Conservation (phyloP, 2,888 invertebrate species). For the Fragum whitleyi region DNA sequence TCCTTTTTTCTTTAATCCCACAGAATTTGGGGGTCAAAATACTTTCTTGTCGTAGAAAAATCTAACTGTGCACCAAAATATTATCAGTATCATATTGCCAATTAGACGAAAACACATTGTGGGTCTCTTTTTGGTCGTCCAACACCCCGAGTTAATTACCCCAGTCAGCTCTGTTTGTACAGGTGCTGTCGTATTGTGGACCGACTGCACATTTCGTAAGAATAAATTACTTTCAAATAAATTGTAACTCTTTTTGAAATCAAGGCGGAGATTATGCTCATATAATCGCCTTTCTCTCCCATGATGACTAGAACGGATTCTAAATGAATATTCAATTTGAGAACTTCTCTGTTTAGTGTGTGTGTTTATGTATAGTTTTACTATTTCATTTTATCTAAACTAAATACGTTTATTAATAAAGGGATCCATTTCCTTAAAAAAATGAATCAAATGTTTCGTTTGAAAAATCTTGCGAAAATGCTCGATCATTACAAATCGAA, state of each 20-base stretch:
- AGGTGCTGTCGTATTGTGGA: conserved; percentile 21
- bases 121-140: conserved; percentile 13
- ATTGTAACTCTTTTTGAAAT: conserved; percentile 13
- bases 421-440: too few relatives aligned
- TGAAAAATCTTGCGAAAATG: too few relatives aligned
- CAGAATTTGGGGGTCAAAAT: too few relatives aligned
- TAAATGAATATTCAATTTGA: not conserved
- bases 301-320: not conserved
- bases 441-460: too few relatives aligned
- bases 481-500: too few relatives aligned
- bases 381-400: too few relatives aligned
- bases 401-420: too few relatives aligned
- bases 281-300: not conserved
- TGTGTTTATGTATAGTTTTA: too few relatives aligned
- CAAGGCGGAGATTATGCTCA: conserved; percentile 1
- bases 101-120: conserved; percentile 12
- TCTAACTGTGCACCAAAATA: not conserved
- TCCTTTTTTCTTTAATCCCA: too few relatives aligned
- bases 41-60: not conserved
- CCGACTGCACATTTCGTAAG: conserved; percentile 29
- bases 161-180: conserved; percentile 20
- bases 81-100: conserved; percentile 21
- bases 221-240: conserved; percentile 28
- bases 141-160: conserved; percentile 18
- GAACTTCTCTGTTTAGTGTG: not conserved